Evolutionary conservation across 2,888 invertebrate species (phyloP).

Genomic region (Tortrix viridana): DNA sequence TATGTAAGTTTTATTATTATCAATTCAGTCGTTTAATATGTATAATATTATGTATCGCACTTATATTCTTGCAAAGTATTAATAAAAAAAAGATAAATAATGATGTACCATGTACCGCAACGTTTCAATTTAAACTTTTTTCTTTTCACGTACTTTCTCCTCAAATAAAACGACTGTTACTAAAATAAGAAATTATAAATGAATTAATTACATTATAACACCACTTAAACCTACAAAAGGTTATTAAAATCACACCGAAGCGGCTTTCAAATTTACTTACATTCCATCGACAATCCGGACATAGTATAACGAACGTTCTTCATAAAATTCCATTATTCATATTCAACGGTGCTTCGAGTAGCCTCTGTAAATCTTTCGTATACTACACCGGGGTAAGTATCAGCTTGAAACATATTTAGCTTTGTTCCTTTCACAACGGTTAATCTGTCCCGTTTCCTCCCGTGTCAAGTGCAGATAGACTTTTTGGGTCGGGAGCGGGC

Average conservation of each 20-base stretch:
- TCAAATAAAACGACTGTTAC: too few species aligned
- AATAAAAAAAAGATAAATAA: too few species aligned
- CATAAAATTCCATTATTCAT: conserved; percentile 31
- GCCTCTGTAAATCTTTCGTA: conserved; percentile 57
- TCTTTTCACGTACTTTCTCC: too few species aligned
- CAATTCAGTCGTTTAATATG: too few species aligned
- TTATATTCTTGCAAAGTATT: too few species aligned
- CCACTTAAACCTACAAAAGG: conserved; percentile 10
- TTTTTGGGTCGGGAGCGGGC: conserved; percentile 75
- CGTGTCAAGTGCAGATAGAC: conserved; percentile 84
- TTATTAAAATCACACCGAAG: conserved; percentile 22
- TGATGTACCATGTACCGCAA: too few species aligned
- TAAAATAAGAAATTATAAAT: background rate
- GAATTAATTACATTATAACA: background rate
- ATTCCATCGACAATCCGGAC: background rate
- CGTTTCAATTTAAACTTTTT: too few species aligned
- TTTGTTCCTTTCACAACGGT: conserved; percentile 84
- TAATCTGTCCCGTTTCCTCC: conserved; percentile 84
- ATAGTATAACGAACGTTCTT: conserved; percentile 24
- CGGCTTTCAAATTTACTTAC: conserved; percentile 24
- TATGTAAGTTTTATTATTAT: too few species aligned
- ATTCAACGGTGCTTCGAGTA: conserved; percentile 37
- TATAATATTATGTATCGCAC: too few species aligned
- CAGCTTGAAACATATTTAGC: conserved; percentile 83
- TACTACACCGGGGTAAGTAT: conserved; percentile 74